These are phyloP conservation scores for Pseudomyrmex cubaensis DNA, from an alignment of 1,140 invertebrate genomes.

Conservation along the genomic window DNA sequence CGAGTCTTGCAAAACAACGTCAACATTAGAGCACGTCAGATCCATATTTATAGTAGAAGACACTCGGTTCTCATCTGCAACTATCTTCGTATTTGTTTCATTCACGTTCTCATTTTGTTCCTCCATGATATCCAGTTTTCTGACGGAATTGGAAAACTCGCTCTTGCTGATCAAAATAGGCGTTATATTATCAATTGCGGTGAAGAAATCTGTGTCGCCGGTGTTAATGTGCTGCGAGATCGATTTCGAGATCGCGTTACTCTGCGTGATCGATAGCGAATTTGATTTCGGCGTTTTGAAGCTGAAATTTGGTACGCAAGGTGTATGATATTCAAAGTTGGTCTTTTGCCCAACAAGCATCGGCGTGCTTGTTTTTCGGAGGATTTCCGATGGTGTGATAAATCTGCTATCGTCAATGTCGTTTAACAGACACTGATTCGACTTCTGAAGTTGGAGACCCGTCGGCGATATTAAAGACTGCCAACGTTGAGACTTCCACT, in stretches of 20 bases:
- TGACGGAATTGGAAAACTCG: conserved; percentile 42
- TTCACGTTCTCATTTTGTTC: conserved; percentile 14
- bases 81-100: not conserved
- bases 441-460: not conserved
- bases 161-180: conserved; percentile 5
- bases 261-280: conserved; percentile 18
- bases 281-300: conserved; percentile 70
- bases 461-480: conserved; percentile 3
- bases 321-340: conserved; percentile 60
- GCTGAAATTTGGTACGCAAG: conserved; percentile 58
- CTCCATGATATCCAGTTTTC: conserved; percentile 57
- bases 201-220: conserved; percentile 48
- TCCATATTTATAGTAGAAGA: conserved; percentile 61
- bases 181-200: conserved; percentile 19
- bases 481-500: conserved; percentile 51
- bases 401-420: conserved; percentile 50
- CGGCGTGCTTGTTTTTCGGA: conserved; percentile 75
- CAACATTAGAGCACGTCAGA: conserved; percentile 44
- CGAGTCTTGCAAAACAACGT: not conserved
- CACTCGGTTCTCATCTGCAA: not conserved
- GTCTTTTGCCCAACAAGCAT: conserved; percentile 57
- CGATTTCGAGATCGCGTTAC: not conserved
- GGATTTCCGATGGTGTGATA: conserved; percentile 69
- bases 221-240: not conserved
- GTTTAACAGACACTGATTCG: conserved; percentile 30